Conservation (phyloP, 1,140 invertebrate species). For the Asbolus verrucosus region DNA sequence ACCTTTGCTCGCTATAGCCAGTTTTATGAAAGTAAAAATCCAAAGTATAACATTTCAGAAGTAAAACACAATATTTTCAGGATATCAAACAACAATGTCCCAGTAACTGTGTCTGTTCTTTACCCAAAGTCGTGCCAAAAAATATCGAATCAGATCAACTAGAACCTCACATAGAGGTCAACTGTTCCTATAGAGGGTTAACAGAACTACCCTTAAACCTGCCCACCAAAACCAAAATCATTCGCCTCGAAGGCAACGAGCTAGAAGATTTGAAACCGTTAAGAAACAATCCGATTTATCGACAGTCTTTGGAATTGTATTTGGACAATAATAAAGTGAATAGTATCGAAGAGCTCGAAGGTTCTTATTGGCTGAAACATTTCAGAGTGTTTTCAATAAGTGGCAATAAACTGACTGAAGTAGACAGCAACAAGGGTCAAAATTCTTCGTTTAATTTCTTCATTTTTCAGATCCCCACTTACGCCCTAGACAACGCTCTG, state of each 20-base stretch:
- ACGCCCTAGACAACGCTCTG: conserved; percentile 82
- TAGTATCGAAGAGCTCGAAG: conserved; percentile 78
- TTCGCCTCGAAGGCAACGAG: conserved; percentile 69
- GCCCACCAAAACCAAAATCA: conserved; percentile 70
- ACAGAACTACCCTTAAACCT: conserved; percentile 68
- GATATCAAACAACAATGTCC: too few species aligned
- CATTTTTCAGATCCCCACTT: conserved; percentile 75
- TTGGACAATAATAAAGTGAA: conserved; percentile 80
- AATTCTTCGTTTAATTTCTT: conserved; percentile 27
- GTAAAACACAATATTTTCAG: too few species aligned
- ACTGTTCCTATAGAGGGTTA: conserved; percentile 69
- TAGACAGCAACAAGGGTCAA: conserved; percentile 65
- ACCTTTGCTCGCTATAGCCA: too few species aligned
- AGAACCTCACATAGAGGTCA: conserved; percentile 68
- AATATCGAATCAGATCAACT: conserved; percentile 63
- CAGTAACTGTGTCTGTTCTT: too few species aligned
- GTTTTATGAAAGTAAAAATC: too few species aligned
- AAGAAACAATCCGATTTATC: conserved; percentile 74
- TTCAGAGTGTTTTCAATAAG: conserved; percentile 81
- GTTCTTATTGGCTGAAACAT: conserved; percentile 79
- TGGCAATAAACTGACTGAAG: conserved; percentile 79
- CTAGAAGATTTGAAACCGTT: conserved; percentile 67
- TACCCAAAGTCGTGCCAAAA: conserved; percentile 65
- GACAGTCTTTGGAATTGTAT: conserved; percentile 76
- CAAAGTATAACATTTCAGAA: too few species aligned